A percentile compares a stretch with the other conserved stretches of the same genome.
Conservation (phyloP, 2,797 vertebrate species). For the Thalassophryne amazonica region DNA sequence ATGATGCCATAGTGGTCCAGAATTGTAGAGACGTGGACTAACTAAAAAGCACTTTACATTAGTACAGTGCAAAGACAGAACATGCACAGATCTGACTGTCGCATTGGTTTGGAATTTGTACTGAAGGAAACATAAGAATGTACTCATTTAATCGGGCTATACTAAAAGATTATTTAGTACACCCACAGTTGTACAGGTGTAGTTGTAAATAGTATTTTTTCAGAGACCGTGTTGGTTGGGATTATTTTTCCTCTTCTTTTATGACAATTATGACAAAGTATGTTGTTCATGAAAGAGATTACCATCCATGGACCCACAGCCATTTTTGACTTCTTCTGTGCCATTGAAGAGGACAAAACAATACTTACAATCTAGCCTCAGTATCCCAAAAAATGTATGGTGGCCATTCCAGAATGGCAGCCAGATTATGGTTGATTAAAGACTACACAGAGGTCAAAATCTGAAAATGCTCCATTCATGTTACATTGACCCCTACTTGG, state of each 20-base stretch:
- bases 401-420: no score
- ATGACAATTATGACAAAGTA: no score
- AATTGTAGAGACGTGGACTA: constrained; percentile 33
- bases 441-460: no score
- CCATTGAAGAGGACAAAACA: no score
- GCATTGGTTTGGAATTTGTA: constrained; percentile 31
- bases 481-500: no score
- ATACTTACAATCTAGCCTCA: no score
- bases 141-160: constrained; percentile 24
- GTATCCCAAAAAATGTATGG: no score
- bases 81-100: constrained; percentile 34
- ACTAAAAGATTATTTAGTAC: constrained; percentile 21
- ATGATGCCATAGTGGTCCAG: constrained; percentile 24
- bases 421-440: no score
- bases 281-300: no score
- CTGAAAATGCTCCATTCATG: no score
- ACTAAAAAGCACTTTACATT: constrained; percentile 54
- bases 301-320: no score
- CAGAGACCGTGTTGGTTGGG: constrained; percentile 22
- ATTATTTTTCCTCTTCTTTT: constrained; percentile 18
- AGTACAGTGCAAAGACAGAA: constrained; percentile 42
- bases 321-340: no score
- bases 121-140: constrained; percentile 38
- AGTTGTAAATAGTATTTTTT: constrained; percentile 68
- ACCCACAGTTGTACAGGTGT: constrained; percentile 54